Evolutionary conservation across 2,797 vertebrate species (phyloP), one percentile per base, ranked within the genome.

Genomic region (Scleropages formosus): DNA sequence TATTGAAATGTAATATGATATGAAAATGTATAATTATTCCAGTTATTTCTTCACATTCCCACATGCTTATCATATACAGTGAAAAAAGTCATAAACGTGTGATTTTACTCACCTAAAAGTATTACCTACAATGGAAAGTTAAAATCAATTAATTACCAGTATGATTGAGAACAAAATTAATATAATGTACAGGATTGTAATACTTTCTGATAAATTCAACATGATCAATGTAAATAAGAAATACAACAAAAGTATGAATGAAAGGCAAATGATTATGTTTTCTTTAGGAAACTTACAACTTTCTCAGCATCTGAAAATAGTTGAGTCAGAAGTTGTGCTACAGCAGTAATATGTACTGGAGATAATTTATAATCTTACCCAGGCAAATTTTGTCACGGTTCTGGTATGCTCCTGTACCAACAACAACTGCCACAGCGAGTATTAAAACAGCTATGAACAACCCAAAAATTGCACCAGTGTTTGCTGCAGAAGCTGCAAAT

Each of bases 331-430:
- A n/a, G n/a, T n/a, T n/a, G n/a, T n/a, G n/a, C n/a, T n/a, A n/a
- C n/a, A n/a, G n/a, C n/a, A n/a, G n/a, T n/a, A n/a, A n/a, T n/a
- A n/a, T n/a, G n/a, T n/a, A n/a, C n/a, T n/a, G n/a, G n/a, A n/a
- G n/a, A n/a, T n/a, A n/a, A n/a, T 47, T 12, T 53, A 26, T n/a
- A 18, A 18, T 16, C 18, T 61, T 89, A 93, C 92, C 89, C 0
- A 93, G 83, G 73, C 91, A 93, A 16, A 93, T 87, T 8, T 74
- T 70, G 83, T 93, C 86, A 51, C 92, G 87, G 63, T 79, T 88
- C 59, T 81, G 82, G 79, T 90, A 93, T 13, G 87, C 0, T 0
- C 77, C 77, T 44, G 87, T 87, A 1, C 90, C 90, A 1, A 90
- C 4, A 27, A 85, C 13, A 7, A 78, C 51, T 15, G 86, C 84